Base-by-base conservation (phyloP, 2,888 invertebrate genomes). In the Zaprionus obscuricornis region DNA sequence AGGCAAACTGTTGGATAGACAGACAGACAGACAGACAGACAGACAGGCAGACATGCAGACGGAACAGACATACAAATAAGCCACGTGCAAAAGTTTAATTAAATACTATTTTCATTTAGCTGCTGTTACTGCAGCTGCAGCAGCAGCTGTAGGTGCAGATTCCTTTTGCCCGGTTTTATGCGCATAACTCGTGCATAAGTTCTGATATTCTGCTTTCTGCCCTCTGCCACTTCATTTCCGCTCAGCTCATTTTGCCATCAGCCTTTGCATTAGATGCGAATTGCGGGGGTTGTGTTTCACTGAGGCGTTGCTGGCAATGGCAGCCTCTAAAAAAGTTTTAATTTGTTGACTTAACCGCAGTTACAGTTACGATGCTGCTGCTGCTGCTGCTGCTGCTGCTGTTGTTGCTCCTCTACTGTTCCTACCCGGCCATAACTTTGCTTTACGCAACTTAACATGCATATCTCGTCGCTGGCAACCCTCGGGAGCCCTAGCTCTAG, bases 281-380 rank as follows among this genome's bases (percentile, higher is more conserved):
- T 1, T 20, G 33, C 11, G 50, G 33, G 50, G 40, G 37, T 42
- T 34, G 46, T 20, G 36, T 24, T 11, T 6, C n/a, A n/a, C 22
- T 8, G 13, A 14, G 29, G 18, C 42, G 33, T 31, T 24, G 31
- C 22, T 22, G 52, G 33, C 37, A 26, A 55, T 18, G 49, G 59
- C 22, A 29, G 45, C 55, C 43, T 74, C n/a, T 60, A 66, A 64
- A 81, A 79, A 81, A 81, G 86, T 81, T 81, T 81, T 86, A 81
- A 81, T 86, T 81, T 81, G 86, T 81, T 81, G 85, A 81, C 81
- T 81, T 86, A 81, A 86, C 81, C 81, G 85, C 81, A 86, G 86
- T 81, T 84, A 81, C 78, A 85, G 85, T 79, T 81, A 77, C 71
- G 56, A n/a, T n/a, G 50, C 57, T 7, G 27, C 11, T 34, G 40